These are phyloP conservation scores for Drosophila anceps DNA, from an alignment of 2,888 invertebrate species.

Conservation along the genomic window DNA sequence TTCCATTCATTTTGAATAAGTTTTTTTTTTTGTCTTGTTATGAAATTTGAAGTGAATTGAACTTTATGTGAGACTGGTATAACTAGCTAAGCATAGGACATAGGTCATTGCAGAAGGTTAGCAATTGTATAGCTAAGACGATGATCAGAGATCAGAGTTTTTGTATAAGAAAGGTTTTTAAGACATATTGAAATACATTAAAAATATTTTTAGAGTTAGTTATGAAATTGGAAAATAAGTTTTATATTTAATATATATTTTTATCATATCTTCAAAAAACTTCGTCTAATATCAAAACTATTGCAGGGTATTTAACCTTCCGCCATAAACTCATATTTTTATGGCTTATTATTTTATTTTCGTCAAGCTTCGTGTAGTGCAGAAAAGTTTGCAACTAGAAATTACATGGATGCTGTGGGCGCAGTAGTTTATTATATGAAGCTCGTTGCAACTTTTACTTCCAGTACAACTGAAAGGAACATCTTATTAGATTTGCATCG, in stretches of 20 bases:
- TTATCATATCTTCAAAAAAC: too few species aligned
- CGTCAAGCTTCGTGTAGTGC: neutral
- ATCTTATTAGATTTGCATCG: conserved; percentile 24
- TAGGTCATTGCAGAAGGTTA: neutral
- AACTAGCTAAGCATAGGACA: neutral
- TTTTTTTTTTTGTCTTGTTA: neutral
- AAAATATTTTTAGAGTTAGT: too few species aligned
- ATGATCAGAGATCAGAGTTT: neutral
- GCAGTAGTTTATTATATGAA: conserved; percentile 16
- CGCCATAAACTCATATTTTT: neutral
- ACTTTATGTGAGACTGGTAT: neutral
- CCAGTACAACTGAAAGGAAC: neutral
- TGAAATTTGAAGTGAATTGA: neutral
- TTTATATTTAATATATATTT: too few species aligned
- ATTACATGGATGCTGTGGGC: neutral
- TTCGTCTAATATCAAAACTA: neutral
- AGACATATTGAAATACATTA: too few species aligned
- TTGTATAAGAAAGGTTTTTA: neutral
- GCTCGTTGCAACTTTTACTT: conserved; percentile 18
- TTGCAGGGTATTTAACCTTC: neutral
- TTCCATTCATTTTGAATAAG: neutral
- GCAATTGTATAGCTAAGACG: neutral
- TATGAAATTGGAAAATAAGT: too few species aligned
- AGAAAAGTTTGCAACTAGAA: conserved; percentile 1
- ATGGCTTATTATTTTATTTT: neutral